phyloP scores from a whole-genome alignment of 2,113 vertebrate species.

The Oryzias javanicus region DNA sequence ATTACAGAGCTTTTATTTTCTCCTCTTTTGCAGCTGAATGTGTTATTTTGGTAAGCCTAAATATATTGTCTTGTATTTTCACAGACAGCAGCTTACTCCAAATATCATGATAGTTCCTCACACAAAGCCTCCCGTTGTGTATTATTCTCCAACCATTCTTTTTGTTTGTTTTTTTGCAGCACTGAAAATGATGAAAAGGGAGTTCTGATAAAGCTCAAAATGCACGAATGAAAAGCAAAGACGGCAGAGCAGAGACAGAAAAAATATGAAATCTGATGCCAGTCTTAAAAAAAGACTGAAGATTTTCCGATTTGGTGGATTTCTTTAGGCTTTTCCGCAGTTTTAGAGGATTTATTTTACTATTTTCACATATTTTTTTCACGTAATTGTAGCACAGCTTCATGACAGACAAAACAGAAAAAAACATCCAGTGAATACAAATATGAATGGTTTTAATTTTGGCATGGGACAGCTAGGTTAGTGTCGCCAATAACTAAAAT shows the following conservation, averaged over 20 bases:
- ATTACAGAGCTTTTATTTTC: not conserved
- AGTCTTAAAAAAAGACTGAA: constrained; percentile 8
- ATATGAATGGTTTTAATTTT: too few relatives aligned
- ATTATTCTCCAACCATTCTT: constrained; percentile 17
- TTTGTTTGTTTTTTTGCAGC: constrained; percentile 13
- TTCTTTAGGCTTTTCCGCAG: constrained; percentile 9
- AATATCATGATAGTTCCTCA: too few relatives aligned
- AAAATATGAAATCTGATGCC: constrained; percentile 28
- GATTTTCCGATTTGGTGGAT: constrained; percentile 14
- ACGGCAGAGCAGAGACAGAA: constrained; percentile 17
- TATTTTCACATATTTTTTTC: too few relatives aligned
- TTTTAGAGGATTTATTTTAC: too few relatives aligned
- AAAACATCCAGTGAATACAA: too few relatives aligned
- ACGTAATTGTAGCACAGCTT: too few relatives aligned
- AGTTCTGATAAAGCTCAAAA: constrained; percentile 31
- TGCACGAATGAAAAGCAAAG: constrained; percentile 20
- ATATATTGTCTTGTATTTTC: too few relatives aligned
- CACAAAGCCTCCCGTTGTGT: constrained; percentile 9
- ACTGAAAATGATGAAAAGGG: not conserved
- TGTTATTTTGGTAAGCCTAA: too few relatives aligned
- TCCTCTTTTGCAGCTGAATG: not conserved
- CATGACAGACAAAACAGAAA: too few relatives aligned
- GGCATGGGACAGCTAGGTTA: too few relatives aligned
- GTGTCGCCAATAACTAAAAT: too few relatives aligned
- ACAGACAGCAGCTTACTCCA: too few relatives aligned